Base-by-base conservation (phyloP, 2,888 invertebrate genomes). In the Morpho helenor region DNA sequence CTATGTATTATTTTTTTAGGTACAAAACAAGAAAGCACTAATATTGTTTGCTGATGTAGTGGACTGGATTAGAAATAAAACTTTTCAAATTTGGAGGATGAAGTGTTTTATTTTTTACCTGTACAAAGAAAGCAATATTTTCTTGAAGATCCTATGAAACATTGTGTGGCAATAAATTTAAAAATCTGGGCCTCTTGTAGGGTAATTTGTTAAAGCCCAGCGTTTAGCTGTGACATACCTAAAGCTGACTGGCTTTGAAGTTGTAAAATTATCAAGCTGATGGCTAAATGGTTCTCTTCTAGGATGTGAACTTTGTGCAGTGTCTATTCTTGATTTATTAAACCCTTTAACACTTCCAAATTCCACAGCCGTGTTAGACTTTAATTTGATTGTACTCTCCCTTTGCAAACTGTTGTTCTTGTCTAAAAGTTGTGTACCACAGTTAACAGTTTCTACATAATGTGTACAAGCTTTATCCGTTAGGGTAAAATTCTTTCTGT, bases 1-100 rank as follows among this genome's bases (percentile, higher is more conserved):
- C 60, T 65, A 67, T 72, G 69, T 70, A 72, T 74, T 72, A 67
- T 78, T 75, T 66, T 70, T 82, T 80, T 80, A 79, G 76, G 77
- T 79, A 77, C 77, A 77, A 77, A 76, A 74, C 77, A 75, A 76
- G 70, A 74, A 79, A 67, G 72, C 72, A 76, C 74, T 82, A 73
- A 77, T 79, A 79, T 83, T 83, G 76, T 83, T 77, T 76, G 79
- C 75, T 74, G 79, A 74, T 77, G 70, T 82, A 80, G 76, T 80
- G 76, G 77, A 78, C 69, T 75, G 72, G 71, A 72, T 66, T 80
- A 75, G 71, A 75, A 82, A 80, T 82, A 80, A 80, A 82, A 60
- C 57, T 72, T 77, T 77, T 75, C 74, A 67, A 69, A 66, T 72
- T 74, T 71, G 72, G 62, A 58, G 63, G 68, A 65, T 66, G 52